Percentiles rank a stretch among this genome's conserved stretches.
Conservation (phyloP, 2,113 vertebrate species). For the rabbit (Oryctolagus cuniculus) region mOryCun1.1 NC_091451.1:43049501-43050000, state of each 20-base stretch:
- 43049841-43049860: neutral
- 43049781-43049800: neutral
- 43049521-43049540: no score
- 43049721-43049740: neutral
- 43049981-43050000: neutral
- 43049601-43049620: neutral
- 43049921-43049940: neutral
- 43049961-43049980: neutral
- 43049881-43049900: no score
- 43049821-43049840: neutral
- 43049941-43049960: neutral
- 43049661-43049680: neutral
- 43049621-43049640: neutral
- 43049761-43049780: neutral
- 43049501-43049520: no score
- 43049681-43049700: neutral
- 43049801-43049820: neutral
- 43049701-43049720: neutral
- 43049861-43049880: neutral
- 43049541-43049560: no score
- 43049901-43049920: no score
- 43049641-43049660: neutral
- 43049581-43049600: neutral
- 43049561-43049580: no score
- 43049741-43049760: neutral